A percentile compares a stretch with the other conserved stretches of the same genome.
Conservation (phyloP, 2,888 invertebrate species). For the Pseudococcus viburni region DNA sequence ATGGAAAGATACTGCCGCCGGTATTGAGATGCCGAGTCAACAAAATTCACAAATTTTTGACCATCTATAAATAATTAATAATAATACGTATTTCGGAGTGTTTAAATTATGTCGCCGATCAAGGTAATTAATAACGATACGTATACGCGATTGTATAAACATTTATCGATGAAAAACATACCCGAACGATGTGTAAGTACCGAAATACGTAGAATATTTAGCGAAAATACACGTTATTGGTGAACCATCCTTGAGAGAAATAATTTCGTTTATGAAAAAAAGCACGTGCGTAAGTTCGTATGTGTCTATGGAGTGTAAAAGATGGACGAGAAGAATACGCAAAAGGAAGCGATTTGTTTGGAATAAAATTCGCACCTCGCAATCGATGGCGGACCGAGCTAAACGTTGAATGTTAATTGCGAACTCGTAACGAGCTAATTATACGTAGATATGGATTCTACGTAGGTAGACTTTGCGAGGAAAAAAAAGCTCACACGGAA, state of each 20-base stretch:
- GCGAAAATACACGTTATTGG: background rate
- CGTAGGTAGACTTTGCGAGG: no score
- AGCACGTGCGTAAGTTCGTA: background rate
- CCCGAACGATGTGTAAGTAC: background rate
- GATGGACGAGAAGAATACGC: background rate
- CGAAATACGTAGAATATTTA: background rate
- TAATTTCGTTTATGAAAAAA: constrained; percentile 22
- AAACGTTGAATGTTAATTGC: background rate
- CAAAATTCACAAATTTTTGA: background rate
- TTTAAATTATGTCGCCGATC: background rate
- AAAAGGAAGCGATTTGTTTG: constrained; percentile 18
- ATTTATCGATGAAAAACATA: background rate
- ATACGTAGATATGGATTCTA: background rate
- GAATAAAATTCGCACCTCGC: constrained; percentile 8
- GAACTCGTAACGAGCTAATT: background rate
- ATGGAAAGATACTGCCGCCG: background rate
- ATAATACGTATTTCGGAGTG: background rate
- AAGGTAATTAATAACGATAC: background rate
- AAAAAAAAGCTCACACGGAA: no score
- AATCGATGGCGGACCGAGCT: background rate
- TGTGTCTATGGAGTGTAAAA: background rate
- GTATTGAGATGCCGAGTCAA: background rate
- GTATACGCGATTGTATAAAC: background rate
- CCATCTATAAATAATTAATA: background rate
- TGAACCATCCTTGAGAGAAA: background rate